Conservation (phyloP, 2,888 invertebrate species). For the Melieria omissa region DNA sequence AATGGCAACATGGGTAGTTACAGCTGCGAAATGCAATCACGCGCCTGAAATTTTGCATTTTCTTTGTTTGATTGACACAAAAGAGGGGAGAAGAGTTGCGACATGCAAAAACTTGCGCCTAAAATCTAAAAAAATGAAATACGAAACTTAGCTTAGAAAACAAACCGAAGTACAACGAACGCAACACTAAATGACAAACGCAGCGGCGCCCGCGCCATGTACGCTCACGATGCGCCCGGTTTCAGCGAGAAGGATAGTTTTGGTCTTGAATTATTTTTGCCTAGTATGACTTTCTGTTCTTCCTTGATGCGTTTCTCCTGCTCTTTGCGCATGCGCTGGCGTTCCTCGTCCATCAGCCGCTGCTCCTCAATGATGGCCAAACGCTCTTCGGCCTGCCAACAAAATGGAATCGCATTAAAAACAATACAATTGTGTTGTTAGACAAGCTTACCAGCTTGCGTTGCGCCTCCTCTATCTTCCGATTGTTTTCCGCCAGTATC, state of each 20-base stretch:
- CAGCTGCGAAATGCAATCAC: no score
- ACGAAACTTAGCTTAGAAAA: no score
- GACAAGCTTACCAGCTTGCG: slow-evolving; percentile 85
- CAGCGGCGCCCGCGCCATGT: no score
- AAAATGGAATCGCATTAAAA: slow-evolving; percentile 27
- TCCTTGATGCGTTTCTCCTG: slow-evolving; percentile 92
- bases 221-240: slow-evolving; percentile 75
- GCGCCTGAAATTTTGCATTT: no score
- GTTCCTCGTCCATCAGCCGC: slow-evolving; percentile 94
- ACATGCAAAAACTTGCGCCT: no score
- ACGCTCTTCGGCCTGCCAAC: slow-evolving; percentile 90
- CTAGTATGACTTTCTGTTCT: slow-evolving; percentile 96
- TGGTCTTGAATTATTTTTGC: slow-evolving; percentile 96
- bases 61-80: no score
- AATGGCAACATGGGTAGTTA: no score
- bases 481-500: slow-evolving; percentile 98
- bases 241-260: slow-evolving; percentile 92
- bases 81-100: no score
- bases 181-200: no score
- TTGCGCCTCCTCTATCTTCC: slow-evolving; percentile 97
- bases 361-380: slow-evolving; percentile 97
- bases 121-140: no score
- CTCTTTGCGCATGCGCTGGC: slow-evolving; percentile 91
- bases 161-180: no score
- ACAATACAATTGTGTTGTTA: background rate